Conservation (phyloP, 1,140 invertebrate species). For the Drosophila azteca region DNA sequence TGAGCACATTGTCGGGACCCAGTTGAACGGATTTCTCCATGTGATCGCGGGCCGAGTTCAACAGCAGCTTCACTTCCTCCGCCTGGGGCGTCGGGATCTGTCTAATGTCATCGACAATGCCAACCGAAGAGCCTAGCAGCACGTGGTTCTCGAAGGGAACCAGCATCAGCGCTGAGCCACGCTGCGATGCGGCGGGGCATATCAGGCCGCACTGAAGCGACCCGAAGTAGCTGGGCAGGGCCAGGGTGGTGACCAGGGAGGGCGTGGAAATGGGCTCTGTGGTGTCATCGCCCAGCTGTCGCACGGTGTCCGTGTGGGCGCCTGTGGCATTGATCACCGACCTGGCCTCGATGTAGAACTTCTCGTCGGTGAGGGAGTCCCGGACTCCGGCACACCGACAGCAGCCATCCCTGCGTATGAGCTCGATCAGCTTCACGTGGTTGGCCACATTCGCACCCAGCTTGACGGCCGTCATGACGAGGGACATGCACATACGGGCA, state of each 20-base stretch:
- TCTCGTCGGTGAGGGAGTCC: constrained; percentile 23
- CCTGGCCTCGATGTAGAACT: constrained; percentile 35
- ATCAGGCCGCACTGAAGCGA: constrained; percentile 52
- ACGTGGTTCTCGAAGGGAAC: constrained; percentile 51
- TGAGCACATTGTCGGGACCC: constrained; percentile 43
- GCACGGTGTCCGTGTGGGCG: constrained; percentile 37
- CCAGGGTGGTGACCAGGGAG: constrained; percentile 34
- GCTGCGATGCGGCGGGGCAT: constrained; percentile 11
- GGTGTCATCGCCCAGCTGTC: constrained; percentile 48
- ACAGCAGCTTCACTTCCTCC: constrained; percentile 25
- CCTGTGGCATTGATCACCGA: constrained; percentile 64
- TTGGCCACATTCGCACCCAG: constrained; percentile 55
- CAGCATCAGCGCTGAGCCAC: constrained; percentile 39
- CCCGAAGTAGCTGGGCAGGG: constrained; percentile 57
- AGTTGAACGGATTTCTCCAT: constrained; percentile 39
- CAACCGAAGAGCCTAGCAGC: constrained; percentile 35
- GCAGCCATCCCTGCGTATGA: constrained; percentile 13
- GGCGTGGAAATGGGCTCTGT: constrained; percentile 34
- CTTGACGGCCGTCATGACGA: constrained; percentile 50
- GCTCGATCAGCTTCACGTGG: constrained; percentile 31
- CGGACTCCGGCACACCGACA: constrained; percentile 38
- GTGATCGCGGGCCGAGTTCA: constrained; percentile 18
- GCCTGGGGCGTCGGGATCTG: constrained; percentile 8
- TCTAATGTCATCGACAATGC: neutral
- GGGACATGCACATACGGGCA: constrained; percentile 63